phyloP scores from a whole-genome alignment of 2,888 invertebrate species.

The Hoplodrina blanda region DNA sequence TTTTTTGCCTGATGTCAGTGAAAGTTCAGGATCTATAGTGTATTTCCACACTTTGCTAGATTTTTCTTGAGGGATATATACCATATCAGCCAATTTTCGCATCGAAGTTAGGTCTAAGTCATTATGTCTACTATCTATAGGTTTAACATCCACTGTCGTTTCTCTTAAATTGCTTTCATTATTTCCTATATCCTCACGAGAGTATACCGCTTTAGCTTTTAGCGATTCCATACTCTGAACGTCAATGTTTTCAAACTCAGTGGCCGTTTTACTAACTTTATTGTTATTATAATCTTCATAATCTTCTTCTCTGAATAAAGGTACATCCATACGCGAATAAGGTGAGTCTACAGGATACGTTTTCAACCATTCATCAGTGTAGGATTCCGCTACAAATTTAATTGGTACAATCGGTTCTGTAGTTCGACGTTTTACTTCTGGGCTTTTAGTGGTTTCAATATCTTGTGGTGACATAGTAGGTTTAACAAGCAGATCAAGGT shows the following conservation, averaged over 20 bases:
- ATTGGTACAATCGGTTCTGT: constrained; percentile 51
- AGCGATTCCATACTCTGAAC: constrained; percentile 56
- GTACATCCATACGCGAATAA: constrained; percentile 16
- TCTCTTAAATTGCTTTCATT: constrained; percentile 25
- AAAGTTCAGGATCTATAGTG: constrained; percentile 18
- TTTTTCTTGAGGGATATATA: constrained; percentile 38
- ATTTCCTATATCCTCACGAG: not conserved
- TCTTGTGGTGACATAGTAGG: not conserved
- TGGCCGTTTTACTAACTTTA: constrained; percentile 21
- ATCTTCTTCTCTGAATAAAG: constrained; percentile 54
- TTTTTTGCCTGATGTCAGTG: not conserved
- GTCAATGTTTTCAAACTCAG: constrained; percentile 51
- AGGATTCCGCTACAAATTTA: constrained; percentile 23
- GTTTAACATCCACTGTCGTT: constrained; percentile 4
- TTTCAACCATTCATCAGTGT: constrained; percentile 37
- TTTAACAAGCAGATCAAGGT: constrained; percentile 10
- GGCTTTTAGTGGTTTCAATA: constrained; percentile 3
- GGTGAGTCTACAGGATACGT: constrained; percentile 15
- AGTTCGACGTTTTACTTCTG: constrained; percentile 10
- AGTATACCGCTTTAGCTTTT: constrained; percentile 57
- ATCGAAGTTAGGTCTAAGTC: constrained; percentile 46
- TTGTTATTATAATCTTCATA: constrained; percentile 58
- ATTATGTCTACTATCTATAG: constrained; percentile 4
- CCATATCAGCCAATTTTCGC: constrained; percentile 51
- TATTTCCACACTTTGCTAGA: constrained; percentile 28